Base-by-base conservation (phyloP, 2,888 invertebrate genomes). In the Eupsilia transversa region DNA sequence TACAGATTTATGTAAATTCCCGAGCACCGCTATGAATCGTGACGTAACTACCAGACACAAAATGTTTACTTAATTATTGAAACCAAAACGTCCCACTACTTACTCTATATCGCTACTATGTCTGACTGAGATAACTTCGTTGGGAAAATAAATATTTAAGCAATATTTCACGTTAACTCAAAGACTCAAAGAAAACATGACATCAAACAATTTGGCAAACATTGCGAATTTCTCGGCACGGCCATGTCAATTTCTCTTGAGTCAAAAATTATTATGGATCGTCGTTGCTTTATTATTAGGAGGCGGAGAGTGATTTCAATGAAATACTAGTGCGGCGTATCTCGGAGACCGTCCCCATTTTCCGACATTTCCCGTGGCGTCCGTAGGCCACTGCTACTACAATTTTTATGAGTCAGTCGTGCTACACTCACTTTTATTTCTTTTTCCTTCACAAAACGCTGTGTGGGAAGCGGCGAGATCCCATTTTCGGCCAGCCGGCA, bases 381-480 rank as follows among this genome's bases (percentile, higher is more conserved):
- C 85, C 83, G 86, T 82, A 86, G 89, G 85, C 89, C 86, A 87
- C 85, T 87, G 85, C 83, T 85, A 87, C 88, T 94, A 93, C 93
- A 96, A 94, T 88, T 94, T 95, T 95, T 93, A 96, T 95, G 94
- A 94, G 92, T 90, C 90, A 75, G 87, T 88, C 91, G 89, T 87
- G 87, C 89, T 86, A 83, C 86, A 80, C 84, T 76, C 83, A 57
- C 80, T 87, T 88, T 89, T 89, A 90, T 87, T 89, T 88, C 90
- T 90, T 91, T 92, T 89, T 89, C 87, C 89, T 90, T 89, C 73
- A 90, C 83, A 89, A 90, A 91, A 90, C 91, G 89, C 88, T 88
- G 87, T 86, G 91, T 85, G 90, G 90, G 86, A 91, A 90, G 87
- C 92, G 91, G 87, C 88, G 90, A 92, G 93, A 92, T 92, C 92